Conservation (phyloP, 1,140 invertebrate species). For the Drosophila elegans region DNA sequence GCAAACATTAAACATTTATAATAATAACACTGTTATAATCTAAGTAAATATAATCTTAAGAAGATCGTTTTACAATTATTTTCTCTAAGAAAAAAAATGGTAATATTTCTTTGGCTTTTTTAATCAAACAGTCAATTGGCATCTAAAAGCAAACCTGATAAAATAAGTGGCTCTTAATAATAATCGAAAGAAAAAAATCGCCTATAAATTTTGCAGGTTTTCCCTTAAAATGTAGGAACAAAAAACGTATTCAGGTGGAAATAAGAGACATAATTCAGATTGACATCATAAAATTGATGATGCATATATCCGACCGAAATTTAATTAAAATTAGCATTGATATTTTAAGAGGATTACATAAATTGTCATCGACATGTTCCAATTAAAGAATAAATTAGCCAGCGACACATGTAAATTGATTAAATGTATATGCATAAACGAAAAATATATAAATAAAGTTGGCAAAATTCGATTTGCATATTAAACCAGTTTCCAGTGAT, state of each 20-base stretch:
- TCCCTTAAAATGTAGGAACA: not conserved
- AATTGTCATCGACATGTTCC: slow-evolving; percentile 24
- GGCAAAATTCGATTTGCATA: slow-evolving; percentile 48
- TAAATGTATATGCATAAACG: not conserved
- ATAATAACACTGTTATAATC: too few relatives aligned
- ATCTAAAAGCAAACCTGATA: too few relatives aligned
- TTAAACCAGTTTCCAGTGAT: slow-evolving; percentile 30
- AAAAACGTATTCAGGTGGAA: not conserved
- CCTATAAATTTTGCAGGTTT: not conserved
- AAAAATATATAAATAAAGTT: slow-evolving; percentile 32
- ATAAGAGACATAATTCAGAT: slow-evolving; percentile 22
- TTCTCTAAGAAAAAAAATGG: too few relatives aligned
- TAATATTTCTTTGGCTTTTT: too few relatives aligned
- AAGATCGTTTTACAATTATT: too few relatives aligned
- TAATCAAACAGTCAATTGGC: too few relatives aligned
- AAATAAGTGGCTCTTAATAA: too few relatives aligned
- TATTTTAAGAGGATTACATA: slow-evolving; percentile 37
- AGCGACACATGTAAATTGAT: slow-evolving; percentile 38
- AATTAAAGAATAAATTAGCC: slow-evolving; percentile 44
- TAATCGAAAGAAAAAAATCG: too few relatives aligned
- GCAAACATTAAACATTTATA: too few relatives aligned
- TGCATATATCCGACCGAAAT: slow-evolving; percentile 1
- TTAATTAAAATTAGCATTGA: slow-evolving; percentile 24
- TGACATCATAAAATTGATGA: slow-evolving; percentile 15
- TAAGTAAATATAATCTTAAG: too few relatives aligned